Conservation (phyloP, 2,113 vertebrate species). For the Lophius piscatorius region DNA sequence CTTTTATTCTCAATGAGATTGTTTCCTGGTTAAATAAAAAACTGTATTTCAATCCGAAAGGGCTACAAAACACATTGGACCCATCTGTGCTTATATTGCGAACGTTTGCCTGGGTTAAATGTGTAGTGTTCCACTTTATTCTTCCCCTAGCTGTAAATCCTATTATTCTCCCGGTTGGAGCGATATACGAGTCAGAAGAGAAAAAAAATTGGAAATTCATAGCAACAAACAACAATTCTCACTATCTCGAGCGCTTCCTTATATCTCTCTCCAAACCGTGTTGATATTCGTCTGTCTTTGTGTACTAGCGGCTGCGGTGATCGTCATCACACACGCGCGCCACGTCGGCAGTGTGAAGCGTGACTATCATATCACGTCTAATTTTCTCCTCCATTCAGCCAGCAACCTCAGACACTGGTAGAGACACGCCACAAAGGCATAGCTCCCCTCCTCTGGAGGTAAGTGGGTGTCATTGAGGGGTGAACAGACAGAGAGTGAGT, state of each 20-base stretch:
- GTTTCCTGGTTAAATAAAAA: no score
- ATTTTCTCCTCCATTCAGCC: conserved; percentile 80
- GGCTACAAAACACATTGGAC: no score
- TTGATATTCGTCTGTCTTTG: conserved; percentile 66
- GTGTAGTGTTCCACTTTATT: no score
- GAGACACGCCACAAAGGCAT: no score
- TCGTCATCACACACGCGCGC: conserved; percentile 41
- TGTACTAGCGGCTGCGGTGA: conserved; percentile 55
- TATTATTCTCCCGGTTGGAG: no score
- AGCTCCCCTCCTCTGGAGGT: no score
- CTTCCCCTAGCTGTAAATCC: no score
- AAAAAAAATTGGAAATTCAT: conserved; percentile 3
- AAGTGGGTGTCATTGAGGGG: no score
- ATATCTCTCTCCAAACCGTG: conserved; percentile 34
- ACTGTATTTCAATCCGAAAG: no score
- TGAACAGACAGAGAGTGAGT: conserved; percentile 9
- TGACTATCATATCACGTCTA: conserved; percentile 76
- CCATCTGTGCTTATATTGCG: no score
- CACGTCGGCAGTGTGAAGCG: conserved; percentile 47
- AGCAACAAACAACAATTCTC: background rate
- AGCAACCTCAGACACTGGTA: conserved; percentile 64
- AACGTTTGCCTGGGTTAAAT: no score
- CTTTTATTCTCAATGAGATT: no score
- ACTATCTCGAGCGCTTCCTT: conserved; percentile 32
- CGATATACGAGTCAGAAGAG: conserved; percentile 23